Base-by-base conservation (phyloP, 2,797 vertebrate species). In the Pantherophis alleghaniensis region DNA sequence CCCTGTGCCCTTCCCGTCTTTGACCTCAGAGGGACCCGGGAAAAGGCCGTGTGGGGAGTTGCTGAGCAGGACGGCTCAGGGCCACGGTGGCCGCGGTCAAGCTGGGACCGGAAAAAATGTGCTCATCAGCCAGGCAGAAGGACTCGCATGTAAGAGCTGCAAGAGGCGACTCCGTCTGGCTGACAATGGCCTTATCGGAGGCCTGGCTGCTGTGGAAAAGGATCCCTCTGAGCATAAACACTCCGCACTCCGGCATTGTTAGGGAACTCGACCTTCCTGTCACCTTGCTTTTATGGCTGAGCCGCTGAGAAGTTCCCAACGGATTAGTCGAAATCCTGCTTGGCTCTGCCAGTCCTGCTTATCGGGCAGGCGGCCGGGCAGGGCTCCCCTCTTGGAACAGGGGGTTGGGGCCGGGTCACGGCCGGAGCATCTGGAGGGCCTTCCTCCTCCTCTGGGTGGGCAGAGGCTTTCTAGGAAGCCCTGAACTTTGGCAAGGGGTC, bases 401-500 rank as follows among this genome's bases (percentile, higher is more conserved):
- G 93, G 96, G 98, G 98, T 98, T 98, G 97, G 96, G 93, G 93
- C 91, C 22, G 97, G 98, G 98, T 98, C 98, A 98, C 61, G 97
- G 98, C 96, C 95, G 94, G 97, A 97, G 98, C 98, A 98, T 98
- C 98, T 98, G 98, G 97, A 97, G 98, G 97, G 97, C 97, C 97
- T 97, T 97, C 97, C 97, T 96, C 97, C 96, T 57, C 57, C 57
- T 57, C 96, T 96, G 97, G 20, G 28, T 7, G 16, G 96, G 96
- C 97, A 47, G 94, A 96, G 97, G 95, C 97, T 97, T 94, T 96
- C 96, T 98, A 98, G 98, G 98, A 98, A 98, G 97, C 86, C 95
- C 97, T 98, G 98, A 98, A 98, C 98, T 98, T 96, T 95, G 93
- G 94, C 98, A 98, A 98, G 98, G 98, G 98, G 97, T 79, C 98